Evolutionary conservation across 2,797 vertebrate species (phyloP), one percentile per base, ranked within the genome.

Genomic region (Oreonectes daqikongensis): DNA sequence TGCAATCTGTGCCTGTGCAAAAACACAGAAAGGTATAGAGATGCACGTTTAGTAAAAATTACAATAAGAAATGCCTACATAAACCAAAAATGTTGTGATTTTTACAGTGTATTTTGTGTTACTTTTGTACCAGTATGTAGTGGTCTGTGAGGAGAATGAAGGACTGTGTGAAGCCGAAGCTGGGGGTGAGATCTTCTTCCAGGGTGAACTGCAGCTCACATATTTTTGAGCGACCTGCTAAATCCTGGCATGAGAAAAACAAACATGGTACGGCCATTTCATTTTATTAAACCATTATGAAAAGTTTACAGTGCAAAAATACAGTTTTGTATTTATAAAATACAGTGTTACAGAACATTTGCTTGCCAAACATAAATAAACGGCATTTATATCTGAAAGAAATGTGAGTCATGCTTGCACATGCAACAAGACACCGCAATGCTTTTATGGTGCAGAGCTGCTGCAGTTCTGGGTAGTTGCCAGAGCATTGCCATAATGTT

Each of bases 131-230:
- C 91, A 96, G 85, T 77, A 94, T 87, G 81, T 95, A 94, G 85
- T 95, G 92, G 84, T 98, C 95, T 24, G 92, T 94, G 79, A 97
- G 96, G 77, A 99, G 96, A 90, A 99, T 92, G 88, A 97, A 91
- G 82, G 98, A 98, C 81, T 94, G 91, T 35, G 91, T 78, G 18
- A 96, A 93, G 32, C 91, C 89, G 44, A 99, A 99, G 87, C 87
- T 92, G 26, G 94, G 94, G 18, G 90, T 92, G 40, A 92, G 84
- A 22, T 90, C 87, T 32, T 93, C 93, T 86, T 96, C 92, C 85
- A 95, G 82, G 77, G 94, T 95, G 84, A 99, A 99, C 83, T 89
- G 79, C 75, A 98, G 97, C 67, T 92, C 87, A 69, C 3, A 88
- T 4, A 83, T 91, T 8, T 86, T 88, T 46, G 79, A 93, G 82